Evolutionary conservation across 2,113 vertebrate species (phyloP), one percentile per base, ranked within the genome.

Genomic region (Glaucomys volans): DNA sequence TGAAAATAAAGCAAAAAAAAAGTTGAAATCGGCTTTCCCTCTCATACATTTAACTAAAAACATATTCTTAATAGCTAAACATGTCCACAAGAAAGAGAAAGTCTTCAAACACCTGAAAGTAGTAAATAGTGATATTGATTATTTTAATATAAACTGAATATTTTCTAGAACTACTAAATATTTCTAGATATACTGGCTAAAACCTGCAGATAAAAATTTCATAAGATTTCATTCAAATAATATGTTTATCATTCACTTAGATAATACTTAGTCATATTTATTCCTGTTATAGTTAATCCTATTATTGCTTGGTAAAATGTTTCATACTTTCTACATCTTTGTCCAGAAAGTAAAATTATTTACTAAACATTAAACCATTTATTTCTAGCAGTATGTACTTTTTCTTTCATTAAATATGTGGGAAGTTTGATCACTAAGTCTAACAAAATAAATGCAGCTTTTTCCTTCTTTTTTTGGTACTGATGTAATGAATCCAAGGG

Each of bases 191-290:
- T 54, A 47, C 20, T 71, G 5, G 24, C 32, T 89, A 75, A 92
- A 95, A 86, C 5, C 24, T 30, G 20, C 12, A 90, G n/a, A 86
- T 69, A 66, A 90, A 92, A 90, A 87, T 54, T 67, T 92, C 82
- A 92, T 72, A 35, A 59, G 20, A 79, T 84, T 79, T 64, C 64
- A 84, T 37, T 84, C 32, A 84, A 88, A 69, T 75, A 91, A 64
- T 89, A 69, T 14, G 0, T 87, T 1, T 35, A 80, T 20, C 26
- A 26, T 79, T 66, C 81, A 84, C 64, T 72, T 64, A 96, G n/a
- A n/a, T 52, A 84, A 35, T 88, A 67, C 22, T 50, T 81, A 75
- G 4, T 62, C 44, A 69, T 77, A 87, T 42, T 42, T 76, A 76
- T 83, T 52, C 22, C 32, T 87, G 0, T 54, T 83, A 64, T 0